Evolutionary conservation across 2,113 vertebrate genomes (phyloP), one percentile per base, ranked within the genome.

Genomic region (Tricholaema leucomelas): DNA sequence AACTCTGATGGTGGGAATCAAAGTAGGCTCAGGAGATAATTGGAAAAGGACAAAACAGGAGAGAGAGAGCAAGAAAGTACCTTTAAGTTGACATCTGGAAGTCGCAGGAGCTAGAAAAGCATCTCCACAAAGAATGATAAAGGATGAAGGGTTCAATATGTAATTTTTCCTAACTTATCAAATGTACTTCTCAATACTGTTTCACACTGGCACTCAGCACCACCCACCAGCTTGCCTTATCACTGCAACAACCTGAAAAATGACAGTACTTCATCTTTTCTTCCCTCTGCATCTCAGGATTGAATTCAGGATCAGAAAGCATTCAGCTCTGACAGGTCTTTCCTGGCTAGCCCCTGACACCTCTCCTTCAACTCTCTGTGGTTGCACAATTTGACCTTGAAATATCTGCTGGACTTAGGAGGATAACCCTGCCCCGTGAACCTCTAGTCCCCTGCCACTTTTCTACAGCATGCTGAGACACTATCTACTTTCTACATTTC

Each of bases 181-280:
- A 50, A 50, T 24, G 18, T 50, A 12, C 21, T 83, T 44, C 50
- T 66, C 27, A 73, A 8, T 5, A 7, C 12, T 58, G 17, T 63
- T 70, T 58, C 38, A 27, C 9, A 9, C 30, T 20, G 11, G 40
- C 27, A 74, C 12, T 10, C 33, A 75, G 40, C 10, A 38, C 12
- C 27, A 63, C 14, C 38, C 38, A 40, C 44, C 28, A 79, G 19
- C 8, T 44, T 78, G 14, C 10, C 81, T 50, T 67, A 55, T 31
- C 40, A 25, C 12, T 60, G 38, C 4, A 8, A 56, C 2, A 8
- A 65, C 31, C 66, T 4, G 1, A 33, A 30, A 82, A 12, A 24
- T 44, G 33, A 31, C 0, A 0, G 23, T 44, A 60, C 8, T 8
- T 73, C 19, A 2, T 24, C 16, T 80, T 10, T 80, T 69, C 74